Percentiles rank a stretch among this genome's conserved stretches.
These are phyloP conservation scores for Phalanger gymnotis DNA, from an alignment of 2,797 vertebrate genomes.

Conservation along the genomic window DNA sequence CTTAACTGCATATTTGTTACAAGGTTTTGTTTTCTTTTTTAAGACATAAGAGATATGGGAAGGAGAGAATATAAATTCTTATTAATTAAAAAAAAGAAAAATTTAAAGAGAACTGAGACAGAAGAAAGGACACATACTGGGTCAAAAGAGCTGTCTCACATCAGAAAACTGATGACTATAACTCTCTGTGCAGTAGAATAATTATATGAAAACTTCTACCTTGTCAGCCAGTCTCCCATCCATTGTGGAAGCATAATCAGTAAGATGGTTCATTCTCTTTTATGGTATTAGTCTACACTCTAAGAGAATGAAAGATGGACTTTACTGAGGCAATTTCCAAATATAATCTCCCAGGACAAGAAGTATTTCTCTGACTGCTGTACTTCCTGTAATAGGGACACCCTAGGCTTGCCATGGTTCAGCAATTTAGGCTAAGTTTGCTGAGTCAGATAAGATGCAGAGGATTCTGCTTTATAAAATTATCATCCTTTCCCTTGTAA, in stretches of 20 bases:
- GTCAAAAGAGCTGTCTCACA: not conserved
- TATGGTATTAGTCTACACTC: not conserved
- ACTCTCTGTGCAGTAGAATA: slow-evolving; percentile 16
- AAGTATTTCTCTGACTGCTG: slow-evolving; percentile 49
- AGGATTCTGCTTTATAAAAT: slow-evolving; percentile 67
- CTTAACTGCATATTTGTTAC: not conserved
- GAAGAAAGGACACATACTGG: not conserved
- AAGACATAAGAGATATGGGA: not conserved
- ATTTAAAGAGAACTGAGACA: not conserved
- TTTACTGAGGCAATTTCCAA: not conserved
- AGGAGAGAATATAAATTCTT: not conserved
- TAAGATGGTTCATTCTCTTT: not conserved
- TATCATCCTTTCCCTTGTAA: slow-evolving; percentile 46
- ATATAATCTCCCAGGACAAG: slow-evolving; percentile 47
- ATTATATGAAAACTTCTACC: slow-evolving; percentile 11
- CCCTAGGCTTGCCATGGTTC: slow-evolving; percentile 52
- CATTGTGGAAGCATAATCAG: not conserved
- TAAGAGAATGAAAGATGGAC: not conserved
- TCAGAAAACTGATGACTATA: slow-evolving; percentile 5
- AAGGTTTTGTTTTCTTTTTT: not conserved
- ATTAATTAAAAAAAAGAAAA: not conserved
- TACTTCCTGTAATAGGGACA: slow-evolving; percentile 23
- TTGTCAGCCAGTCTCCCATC: not conserved
- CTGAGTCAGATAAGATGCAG: slow-evolving; percentile 63
- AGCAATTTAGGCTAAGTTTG: slow-evolving; percentile 62